phyloP scores from a whole-genome alignment of 2,113 vertebrate genomes.

The Cyanocitta stelleri region DNA sequence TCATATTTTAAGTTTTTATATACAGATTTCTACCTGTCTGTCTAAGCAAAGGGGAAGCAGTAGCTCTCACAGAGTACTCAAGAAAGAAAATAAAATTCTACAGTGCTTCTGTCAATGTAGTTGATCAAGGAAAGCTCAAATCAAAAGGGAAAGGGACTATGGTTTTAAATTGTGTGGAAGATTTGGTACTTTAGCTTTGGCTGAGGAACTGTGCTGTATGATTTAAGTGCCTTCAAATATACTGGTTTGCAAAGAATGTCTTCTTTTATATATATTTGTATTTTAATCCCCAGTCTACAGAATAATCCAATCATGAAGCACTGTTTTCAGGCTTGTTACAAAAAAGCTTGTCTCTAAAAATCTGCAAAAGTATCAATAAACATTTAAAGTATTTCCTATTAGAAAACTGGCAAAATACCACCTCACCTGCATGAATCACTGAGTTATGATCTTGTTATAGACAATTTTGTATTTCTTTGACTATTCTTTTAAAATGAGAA shows the following conservation, averaged over 20 bases:
- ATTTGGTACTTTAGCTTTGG: background rate
- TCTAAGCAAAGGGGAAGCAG: background rate
- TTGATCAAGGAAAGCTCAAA: background rate
- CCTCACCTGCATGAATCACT: background rate
- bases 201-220: background rate
- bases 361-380: background rate
- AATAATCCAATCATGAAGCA: background rate
- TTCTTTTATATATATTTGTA: background rate
- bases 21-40: background rate
- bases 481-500: background rate
- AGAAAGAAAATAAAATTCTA: background rate
- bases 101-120: background rate
- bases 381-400: background rate
- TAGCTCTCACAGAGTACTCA: background rate
- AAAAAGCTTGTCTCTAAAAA: background rate
- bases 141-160: background rate
- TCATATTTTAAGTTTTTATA: background rate
- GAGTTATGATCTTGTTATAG: background rate
- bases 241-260: background rate
- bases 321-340: background rate
- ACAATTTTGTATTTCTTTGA: background rate
- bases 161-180: background rate
- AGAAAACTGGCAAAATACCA: background rate
- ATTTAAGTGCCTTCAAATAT: background rate
- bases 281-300: background rate